These are phyloP conservation scores for Hylaea fasciaria DNA, from an alignment of 2,888 invertebrate genomes.

Conservation along the genomic window DNA sequence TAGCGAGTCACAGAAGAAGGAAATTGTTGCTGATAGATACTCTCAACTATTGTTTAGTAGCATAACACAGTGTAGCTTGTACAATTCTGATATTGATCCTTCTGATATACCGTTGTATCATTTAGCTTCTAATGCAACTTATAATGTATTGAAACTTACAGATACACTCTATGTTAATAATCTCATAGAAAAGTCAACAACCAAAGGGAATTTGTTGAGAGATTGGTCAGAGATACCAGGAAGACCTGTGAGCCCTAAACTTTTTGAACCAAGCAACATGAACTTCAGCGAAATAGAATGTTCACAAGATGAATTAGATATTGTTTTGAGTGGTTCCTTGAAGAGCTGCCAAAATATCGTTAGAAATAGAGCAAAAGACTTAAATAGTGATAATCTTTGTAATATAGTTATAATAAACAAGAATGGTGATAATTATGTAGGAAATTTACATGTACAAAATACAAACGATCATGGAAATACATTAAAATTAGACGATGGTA, in stretches of 20 bases:
- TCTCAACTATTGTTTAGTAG: constrained; percentile 65
- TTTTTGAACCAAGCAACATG: constrained; percentile 46
- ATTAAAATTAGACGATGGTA: constrained; percentile 4
- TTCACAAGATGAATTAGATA: constrained; percentile 68
- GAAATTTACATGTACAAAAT: background rate
- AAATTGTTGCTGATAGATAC: constrained; percentile 67
- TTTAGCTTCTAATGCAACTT: constrained; percentile 60
- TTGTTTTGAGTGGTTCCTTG: constrained; percentile 68
- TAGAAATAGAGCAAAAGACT: constrained; percentile 9
- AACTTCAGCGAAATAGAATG: constrained; percentile 66
- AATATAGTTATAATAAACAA: constrained; percentile 20
- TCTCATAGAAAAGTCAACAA: constrained; percentile 71
- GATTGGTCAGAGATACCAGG: constrained; percentile 87
- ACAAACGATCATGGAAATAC: constrained; percentile 1
- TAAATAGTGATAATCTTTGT: background rate
- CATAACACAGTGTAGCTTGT: constrained; percentile 36
- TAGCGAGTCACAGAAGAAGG: constrained; percentile 60
- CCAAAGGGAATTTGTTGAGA: constrained; percentile 82
- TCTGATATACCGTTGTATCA: constrained; percentile 49
- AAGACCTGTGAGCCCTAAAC: constrained; percentile 83
- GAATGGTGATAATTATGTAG: background rate
- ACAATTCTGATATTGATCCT: constrained; percentile 27
- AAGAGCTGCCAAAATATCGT: constrained; percentile 57
- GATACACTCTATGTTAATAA: constrained; percentile 75
- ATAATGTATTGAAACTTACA: constrained; percentile 58